phyloP scores from a whole-genome alignment of 92 coral and sea anemone genomes.

The Bergia sp. region DNA sequence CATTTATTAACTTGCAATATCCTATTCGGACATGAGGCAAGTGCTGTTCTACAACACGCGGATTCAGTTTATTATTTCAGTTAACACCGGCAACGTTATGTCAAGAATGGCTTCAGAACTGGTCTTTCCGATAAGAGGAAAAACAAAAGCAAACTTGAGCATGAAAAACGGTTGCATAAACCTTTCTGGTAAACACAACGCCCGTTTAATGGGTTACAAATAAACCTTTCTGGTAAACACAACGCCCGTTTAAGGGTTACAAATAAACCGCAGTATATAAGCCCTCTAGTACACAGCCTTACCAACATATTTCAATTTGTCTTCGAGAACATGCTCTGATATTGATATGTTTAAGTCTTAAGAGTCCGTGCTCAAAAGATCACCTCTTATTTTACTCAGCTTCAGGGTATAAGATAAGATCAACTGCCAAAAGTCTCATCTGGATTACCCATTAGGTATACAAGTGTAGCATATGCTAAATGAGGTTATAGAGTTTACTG shows the following conservation, averaged over 20 bases:
- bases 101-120: neutral
- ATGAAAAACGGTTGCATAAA: neutral
- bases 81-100: too few species aligned
- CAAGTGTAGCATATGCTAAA: neutral
- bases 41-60: too few species aligned
- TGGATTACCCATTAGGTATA: neutral
- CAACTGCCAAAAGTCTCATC: constrained; percentile 11
- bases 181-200: neutral
- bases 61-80: too few species aligned
- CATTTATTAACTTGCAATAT: too few species aligned
- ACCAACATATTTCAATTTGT: neutral
- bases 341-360: neutral
- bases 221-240: neutral
- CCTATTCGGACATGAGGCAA: too few species aligned
- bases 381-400: neutral
- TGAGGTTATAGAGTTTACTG: neutral
- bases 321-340: neutral
- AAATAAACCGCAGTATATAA: neutral
- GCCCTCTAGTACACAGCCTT: neutral
- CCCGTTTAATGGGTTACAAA: too few species aligned
- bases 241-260: neutral
- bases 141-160: neutral
- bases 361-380: neutral
- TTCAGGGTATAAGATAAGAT: neutral
- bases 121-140: too few species aligned